A percentile compares a stretch with the other conserved stretches of the same genome.
Conservation (phyloP, 1,140 invertebrate species). For the Eufriesea mexicana region DNA sequence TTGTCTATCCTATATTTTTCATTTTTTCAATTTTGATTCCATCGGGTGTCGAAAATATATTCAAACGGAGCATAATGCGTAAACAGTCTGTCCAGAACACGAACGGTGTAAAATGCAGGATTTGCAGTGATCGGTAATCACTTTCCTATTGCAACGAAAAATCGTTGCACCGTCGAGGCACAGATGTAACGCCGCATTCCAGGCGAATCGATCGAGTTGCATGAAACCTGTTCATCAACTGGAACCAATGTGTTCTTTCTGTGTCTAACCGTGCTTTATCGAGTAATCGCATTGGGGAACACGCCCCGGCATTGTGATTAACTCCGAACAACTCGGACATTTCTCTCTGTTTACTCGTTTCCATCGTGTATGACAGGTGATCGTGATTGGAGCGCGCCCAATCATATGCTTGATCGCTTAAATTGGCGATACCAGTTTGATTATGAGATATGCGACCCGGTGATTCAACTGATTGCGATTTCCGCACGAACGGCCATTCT, state of each 20-base stretch:
- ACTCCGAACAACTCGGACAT: constrained; percentile 40
- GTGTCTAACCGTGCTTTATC: neutral
- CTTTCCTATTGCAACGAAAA: neutral
- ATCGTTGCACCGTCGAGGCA: neutral
- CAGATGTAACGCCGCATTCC: too few relatives aligned
- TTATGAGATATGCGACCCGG: constrained; percentile 42
- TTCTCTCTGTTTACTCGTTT: constrained; percentile 48
- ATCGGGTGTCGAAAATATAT: too few relatives aligned
- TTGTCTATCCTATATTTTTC: too few relatives aligned
- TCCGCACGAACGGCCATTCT: constrained; percentile 14
- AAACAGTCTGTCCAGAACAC: neutral
- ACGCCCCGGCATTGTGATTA: constrained; percentile 12
- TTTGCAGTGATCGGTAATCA: neutral
- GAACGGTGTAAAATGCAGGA: neutral
- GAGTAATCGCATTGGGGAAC: constrained; percentile 15
- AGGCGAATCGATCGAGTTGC: neutral
- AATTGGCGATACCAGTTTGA: constrained; percentile 47
- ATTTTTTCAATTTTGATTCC: too few relatives aligned
- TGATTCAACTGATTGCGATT: constrained; percentile 47
- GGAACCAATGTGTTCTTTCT: constrained; percentile 10
- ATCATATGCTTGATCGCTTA: constrained; percentile 43
- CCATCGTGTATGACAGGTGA: constrained; percentile 37
- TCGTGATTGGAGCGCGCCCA: constrained; percentile 40
- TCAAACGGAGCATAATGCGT: neutral
- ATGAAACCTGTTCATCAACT: neutral